phyloP scores from a whole-genome alignment of 2,113 vertebrate genomes.

The Clupea harengus region DNA sequence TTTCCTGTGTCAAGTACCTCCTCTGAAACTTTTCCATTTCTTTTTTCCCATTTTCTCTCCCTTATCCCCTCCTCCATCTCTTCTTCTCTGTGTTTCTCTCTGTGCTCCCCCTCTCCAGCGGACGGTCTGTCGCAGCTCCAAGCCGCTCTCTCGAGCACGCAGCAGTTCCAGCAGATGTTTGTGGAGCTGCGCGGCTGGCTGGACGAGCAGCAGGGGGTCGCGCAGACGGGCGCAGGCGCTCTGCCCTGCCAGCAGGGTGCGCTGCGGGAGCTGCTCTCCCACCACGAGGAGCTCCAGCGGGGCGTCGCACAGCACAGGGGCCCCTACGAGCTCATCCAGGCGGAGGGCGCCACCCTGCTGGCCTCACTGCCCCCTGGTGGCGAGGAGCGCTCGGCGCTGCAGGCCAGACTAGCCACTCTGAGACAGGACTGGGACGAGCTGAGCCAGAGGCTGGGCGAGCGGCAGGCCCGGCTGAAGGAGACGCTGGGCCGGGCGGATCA shows the following conservation, averaged over 20 bases:
- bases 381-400: constrained; percentile 81
- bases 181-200: constrained; percentile 92
- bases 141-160: constrained; percentile 89
- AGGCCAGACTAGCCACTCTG: constrained; percentile 78
- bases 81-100: no score
- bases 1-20: not conserved
- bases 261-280: constrained; percentile 80
- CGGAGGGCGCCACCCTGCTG: constrained; percentile 84
- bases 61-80: not conserved
- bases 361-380: constrained; percentile 82
- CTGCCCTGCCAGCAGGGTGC: constrained; percentile 83
- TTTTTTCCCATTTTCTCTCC: not conserved
- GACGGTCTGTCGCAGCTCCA: constrained; percentile 94
- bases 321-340: constrained; percentile 90
- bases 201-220: constrained; percentile 75
- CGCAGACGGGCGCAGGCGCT: constrained; percentile 59
- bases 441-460: constrained; percentile 75
- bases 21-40: not conserved
- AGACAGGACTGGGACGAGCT: constrained; percentile 88
- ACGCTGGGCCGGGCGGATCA: constrained; percentile 84
- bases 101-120: constrained; percentile 63
- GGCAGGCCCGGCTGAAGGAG: constrained; percentile 77
- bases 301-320: constrained; percentile 89
- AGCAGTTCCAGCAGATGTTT: constrained; percentile 99
- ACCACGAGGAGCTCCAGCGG: constrained; percentile 88